phyloP scores from a whole-genome alignment of 30 jellyfish, hydroid and myxozoan species.

The Nemopilema nomurai region DNA sequence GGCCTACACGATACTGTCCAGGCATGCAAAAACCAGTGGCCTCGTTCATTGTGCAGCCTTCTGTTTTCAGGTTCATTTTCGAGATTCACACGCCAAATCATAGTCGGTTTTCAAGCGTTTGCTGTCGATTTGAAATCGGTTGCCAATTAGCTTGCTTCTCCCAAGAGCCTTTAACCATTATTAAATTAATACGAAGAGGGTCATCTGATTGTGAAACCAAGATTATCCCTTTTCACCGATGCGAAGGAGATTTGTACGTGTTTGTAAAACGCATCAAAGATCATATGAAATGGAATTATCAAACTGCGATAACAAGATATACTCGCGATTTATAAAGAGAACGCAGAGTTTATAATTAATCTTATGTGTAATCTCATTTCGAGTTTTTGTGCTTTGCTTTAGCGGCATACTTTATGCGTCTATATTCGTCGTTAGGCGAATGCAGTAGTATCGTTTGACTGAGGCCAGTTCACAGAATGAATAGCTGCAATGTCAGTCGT shows the following conservation, averaged over 20 bases:
- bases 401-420: constrained; percentile 56
- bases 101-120: neutral
- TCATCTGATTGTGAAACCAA: constrained; percentile 37
- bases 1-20: too few relatives aligned
- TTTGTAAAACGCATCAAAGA: constrained; percentile 45
- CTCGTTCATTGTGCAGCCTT: neutral
- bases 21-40: too few relatives aligned
- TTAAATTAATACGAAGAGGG: constrained; percentile 1
- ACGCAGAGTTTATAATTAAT: constrained; percentile 36
- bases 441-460: neutral
- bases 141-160: constrained; percentile 1
- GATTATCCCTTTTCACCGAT: constrained; percentile 45
- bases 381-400: constrained; percentile 20
- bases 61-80: neutral
- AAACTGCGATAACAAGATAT: constrained; percentile 60
- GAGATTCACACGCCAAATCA: neutral
- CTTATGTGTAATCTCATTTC: constrained; percentile 48
- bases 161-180: neutral
- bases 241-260: constrained; percentile 37
- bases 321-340: constrained; percentile 36
- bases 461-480: too few relatives aligned
- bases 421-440: neutral
- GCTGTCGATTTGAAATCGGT: neutral
- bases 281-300: constrained; percentile 26
- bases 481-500: too few relatives aligned